Evolutionary conservation across 2,888 invertebrate species (phyloP), one percentile per base, ranked within the genome.

Genomic region (Tipula lateralis): DNA sequence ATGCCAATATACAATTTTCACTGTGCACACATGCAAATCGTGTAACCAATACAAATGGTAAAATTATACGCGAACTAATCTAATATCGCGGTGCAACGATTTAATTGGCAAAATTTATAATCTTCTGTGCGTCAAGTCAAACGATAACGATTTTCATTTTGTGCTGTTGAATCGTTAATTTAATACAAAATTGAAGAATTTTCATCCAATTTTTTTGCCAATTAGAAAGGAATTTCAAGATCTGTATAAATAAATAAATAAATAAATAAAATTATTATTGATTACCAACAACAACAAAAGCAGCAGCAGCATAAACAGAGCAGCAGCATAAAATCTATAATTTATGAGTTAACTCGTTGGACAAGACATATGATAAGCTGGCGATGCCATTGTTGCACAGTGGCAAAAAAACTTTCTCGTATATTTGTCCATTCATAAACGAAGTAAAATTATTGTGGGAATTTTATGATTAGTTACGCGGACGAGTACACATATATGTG

Each of bases 351-450:
- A 66, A 66, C 66, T 66, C 19, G 66, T 66, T 66, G 66, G 66
- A 66, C 66, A 66, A 66, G 66, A 24, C 66, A 66, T 66, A 66
- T 66, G 66, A 66, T 66, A 66, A 66, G 66, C 66, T 66, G 66
- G 24, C 24, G 66, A 19, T 9, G 16, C 50, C 24, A 24, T 9
- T 24, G 66, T 9, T 66, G 66, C 24, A 66, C 66, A 66, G 66
- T 66, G 66, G 66, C 24, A 66, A 19, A 66, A 66, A 2, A 66
- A 0, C 0, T 12, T 24, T 66, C 24, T 19, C 24, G 2, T 66
- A 13, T 50, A 66, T 66, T 66, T 24, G 24, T 66, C 24, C 66
- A 66, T 66, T 66, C 66, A 66, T n/a, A 66, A 66, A 44, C 3
- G n/a, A 44, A n/a, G 44, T n/a, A 16, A 44, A 44, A 66, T 66